These are phyloP conservation scores for Procavia capensis DNA, from an alignment of 2,113 vertebrate genomes.

Conservation along the genomic window DNA sequence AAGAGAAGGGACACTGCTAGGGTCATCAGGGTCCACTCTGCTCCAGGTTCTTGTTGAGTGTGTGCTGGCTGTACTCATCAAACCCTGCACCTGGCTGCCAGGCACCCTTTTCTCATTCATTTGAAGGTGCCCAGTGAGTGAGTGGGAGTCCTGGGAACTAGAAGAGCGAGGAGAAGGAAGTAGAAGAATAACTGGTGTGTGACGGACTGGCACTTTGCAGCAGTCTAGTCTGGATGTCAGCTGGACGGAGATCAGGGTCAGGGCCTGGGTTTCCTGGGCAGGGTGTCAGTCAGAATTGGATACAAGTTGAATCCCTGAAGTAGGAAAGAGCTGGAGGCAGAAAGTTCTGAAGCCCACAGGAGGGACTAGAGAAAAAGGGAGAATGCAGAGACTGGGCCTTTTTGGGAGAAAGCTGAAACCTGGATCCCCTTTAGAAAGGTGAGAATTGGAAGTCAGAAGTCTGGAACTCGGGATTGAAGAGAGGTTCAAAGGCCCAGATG, in stretches of 20 bases:
- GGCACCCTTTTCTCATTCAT: not conserved
- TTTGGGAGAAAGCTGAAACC: not conserved
- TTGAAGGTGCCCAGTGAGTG: not conserved
- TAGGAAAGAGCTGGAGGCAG: not conserved
- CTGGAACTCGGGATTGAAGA: not conserved
- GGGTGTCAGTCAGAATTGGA: not conserved
- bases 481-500: not conserved
- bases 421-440: not conserved
- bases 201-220: not conserved
- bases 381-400: not conserved
- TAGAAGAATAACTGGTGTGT: not conserved
- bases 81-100: not conserved
- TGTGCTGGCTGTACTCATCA: not conserved
- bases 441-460: slow-evolving; percentile 24
- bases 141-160: not conserved
- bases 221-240: not conserved
- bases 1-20: not conserved
- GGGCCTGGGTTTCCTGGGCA: not conserved
- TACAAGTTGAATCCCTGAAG: not conserved
- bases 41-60: not conserved
- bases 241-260: not conserved
- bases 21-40: not conserved
- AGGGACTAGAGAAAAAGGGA: not conserved
- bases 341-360: not conserved
- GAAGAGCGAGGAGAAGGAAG: not conserved